Base-by-base conservation (phyloP, 2,888 invertebrate species). In the Penaeus monodon region DNA sequence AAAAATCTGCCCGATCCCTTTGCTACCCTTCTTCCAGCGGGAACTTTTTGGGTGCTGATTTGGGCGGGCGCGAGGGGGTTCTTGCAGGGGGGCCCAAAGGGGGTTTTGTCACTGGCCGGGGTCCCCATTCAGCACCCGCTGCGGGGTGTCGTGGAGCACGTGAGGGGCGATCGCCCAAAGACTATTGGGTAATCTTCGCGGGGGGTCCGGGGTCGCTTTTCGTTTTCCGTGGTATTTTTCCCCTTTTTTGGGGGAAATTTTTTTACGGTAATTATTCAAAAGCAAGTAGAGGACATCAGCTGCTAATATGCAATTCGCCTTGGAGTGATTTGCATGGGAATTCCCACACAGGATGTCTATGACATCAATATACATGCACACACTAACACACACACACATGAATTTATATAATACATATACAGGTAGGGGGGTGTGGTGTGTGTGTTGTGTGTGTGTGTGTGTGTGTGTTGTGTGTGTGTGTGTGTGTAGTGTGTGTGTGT, bases 51-150 rank as follows among this genome's bases (percentile, higher is more conserved):
- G 83, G 88, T 63, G 81, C 86, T n/a, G 88, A 88, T 65, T 33
- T 88, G n/a, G 27, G 33, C 49, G 7, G 89, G 88, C 22, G 83
- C 88, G 89, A 89, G 63, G 27, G 80, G 17, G 86, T 89, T 76
- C 77, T 89, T 78, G 82, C 88, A 12, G 86, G 88, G 0, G 89
- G 89, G n/a, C n/a, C 2, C 88, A 85, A 44, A 65, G 87, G 20
- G 87, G n/a, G n/a, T n/a, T n/a, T 88, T n/a, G 89, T 89, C 44
- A 86, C 89, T 88, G 87, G 24, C 88, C 89, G n/a, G 89, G 7
- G 88, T 88, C 27, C 85, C 88, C 20, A 86, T 89, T 89, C 85
- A 88, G 89, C 33, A 66, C 79, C 14, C 77, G 84, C 27, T 86
- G 84, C 76, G 84, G 64, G 84, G 81, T 49, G 88, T 88, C 79